Conservation (phyloP, 2,113 vertebrate species). For the Arenaria interpres region DNA sequence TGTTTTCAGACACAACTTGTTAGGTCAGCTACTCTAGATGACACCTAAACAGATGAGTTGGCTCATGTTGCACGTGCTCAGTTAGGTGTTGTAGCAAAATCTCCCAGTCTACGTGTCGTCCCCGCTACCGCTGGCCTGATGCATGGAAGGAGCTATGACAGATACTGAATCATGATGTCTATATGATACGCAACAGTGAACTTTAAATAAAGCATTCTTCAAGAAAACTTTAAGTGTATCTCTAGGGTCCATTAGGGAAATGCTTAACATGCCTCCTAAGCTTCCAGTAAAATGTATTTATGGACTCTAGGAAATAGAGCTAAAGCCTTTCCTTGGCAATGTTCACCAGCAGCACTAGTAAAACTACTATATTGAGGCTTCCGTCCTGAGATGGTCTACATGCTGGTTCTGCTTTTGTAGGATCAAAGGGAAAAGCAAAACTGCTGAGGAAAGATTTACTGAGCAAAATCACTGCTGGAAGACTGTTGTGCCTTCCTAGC, state of each 20-base stretch:
- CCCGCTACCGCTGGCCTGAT: neutral
- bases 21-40: neutral
- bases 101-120: neutral
- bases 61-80: neutral
- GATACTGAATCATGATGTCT: neutral
- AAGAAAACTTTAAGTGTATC: slow-evolving; percentile 7
- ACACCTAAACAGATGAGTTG: neutral
- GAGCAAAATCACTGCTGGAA: neutral
- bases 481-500: neutral
- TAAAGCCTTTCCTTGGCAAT: neutral
- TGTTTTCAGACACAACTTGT: neutral
- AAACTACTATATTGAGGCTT: neutral
- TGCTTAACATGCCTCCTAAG: slow-evolving; percentile 1
- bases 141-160: neutral
- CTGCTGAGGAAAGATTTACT: neutral
- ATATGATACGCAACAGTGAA: neutral
- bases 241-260: neutral
- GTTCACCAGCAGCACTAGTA: neutral
- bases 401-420: neutral
- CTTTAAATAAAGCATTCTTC: neutral
- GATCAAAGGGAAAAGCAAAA: slow-evolving; percentile 3
- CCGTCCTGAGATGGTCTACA: neutral
- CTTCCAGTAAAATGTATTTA: slow-evolving; percentile 19
- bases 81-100: neutral
- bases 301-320: neutral